Percentiles rank a stretch among this genome's conserved stretches.
These are phyloP conservation scores for Dasypogon diadema DNA, from an alignment of 2,888 invertebrate species.

Conservation along the genomic window DNA sequence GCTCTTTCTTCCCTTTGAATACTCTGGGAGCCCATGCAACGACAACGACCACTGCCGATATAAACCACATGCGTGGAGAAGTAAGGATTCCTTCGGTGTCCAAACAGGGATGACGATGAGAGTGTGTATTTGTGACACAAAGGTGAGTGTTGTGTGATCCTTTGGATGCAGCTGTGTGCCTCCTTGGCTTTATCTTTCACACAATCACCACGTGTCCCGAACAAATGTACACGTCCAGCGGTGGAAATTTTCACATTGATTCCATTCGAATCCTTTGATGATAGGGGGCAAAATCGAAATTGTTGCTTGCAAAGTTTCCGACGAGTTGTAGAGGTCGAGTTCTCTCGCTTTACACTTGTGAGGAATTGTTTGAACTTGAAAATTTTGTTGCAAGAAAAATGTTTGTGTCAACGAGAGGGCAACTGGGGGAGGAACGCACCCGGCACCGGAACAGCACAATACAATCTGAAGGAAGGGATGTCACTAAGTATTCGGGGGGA, in stretches of 20 bases:
- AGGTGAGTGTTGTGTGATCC: background rate
- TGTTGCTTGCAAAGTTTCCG: slow-evolving; percentile 32
- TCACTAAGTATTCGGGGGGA: background rate
- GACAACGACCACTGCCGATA: too few relatives aligned
- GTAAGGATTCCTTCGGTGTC: too few relatives aligned
- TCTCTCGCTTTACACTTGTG: background rate
- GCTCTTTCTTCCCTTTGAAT: background rate
- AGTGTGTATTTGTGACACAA: background rate
- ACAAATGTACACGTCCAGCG: slow-evolving; percentile 21
- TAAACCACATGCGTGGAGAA: background rate
- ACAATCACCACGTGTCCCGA: slow-evolving; percentile 30
- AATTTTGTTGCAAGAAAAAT: slow-evolving; percentile 27
- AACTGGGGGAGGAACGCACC: too few relatives aligned
- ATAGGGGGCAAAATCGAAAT: slow-evolving; percentile 14
- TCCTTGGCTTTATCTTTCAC: slow-evolving; percentile 17
- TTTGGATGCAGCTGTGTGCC: slow-evolving; percentile 3
- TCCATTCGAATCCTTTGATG: slow-evolving; percentile 20
- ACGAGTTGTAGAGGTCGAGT: background rate
- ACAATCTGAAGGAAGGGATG: background rate
- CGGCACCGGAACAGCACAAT: too few relatives aligned
- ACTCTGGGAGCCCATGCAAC: background rate
- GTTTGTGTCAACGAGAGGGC: background rate
- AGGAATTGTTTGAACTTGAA: slow-evolving; percentile 38
- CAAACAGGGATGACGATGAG: background rate
- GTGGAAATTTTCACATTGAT: slow-evolving; percentile 19